Evolutionary conservation across 2,888 invertebrate species (phyloP), one percentile per base, ranked within the genome.

Genomic region (Sylvicola fuscatus): DNA sequence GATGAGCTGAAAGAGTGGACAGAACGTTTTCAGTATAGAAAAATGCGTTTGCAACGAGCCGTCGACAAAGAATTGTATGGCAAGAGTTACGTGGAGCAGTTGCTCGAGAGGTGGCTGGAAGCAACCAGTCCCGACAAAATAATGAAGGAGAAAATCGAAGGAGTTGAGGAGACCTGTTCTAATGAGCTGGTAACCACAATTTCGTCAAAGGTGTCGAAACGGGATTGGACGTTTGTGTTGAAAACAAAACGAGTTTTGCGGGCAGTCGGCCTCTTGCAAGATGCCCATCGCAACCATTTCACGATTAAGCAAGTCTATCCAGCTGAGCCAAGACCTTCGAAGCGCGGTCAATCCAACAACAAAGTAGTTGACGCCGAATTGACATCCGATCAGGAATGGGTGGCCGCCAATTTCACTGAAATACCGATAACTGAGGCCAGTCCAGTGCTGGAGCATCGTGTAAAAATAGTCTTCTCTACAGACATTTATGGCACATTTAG

Each of bases 401-500:
- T 62, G 6, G 48, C 57, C 13, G 46, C 51, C 14, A 41, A 47
- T 34, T 21, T 21, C 21, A 27, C 42, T 8, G 40, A 40, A 27
- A 37, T 39, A 15, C 39, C 43, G 34, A 41, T 42, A 37, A 33
- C 36, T 12, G 31, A 40, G n/a, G 36, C 39, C 6, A 39, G 48
- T 46, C 35, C 48, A 12, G 39, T 44, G 3, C 41, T 54, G 11
- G 54, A 53, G 33, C 65, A 67, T 46, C 56, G 59, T 41, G 57
- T 70, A 2, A 61, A 61, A 35, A 60, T 78, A 29, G 60, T 61
- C 33, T 78, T 77, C 51, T 61, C 64, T 36, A 75, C 77, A 1
- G 71, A 74, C 42, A 74, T 80, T 38, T 82, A 74, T 49, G 82
- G 61, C 10, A 80, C 80, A 3, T 83, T 81, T 52, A 66, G 77